phyloP scores from a whole-genome alignment of 1,140 invertebrate species.

The Drosophila persimilis region DNA sequence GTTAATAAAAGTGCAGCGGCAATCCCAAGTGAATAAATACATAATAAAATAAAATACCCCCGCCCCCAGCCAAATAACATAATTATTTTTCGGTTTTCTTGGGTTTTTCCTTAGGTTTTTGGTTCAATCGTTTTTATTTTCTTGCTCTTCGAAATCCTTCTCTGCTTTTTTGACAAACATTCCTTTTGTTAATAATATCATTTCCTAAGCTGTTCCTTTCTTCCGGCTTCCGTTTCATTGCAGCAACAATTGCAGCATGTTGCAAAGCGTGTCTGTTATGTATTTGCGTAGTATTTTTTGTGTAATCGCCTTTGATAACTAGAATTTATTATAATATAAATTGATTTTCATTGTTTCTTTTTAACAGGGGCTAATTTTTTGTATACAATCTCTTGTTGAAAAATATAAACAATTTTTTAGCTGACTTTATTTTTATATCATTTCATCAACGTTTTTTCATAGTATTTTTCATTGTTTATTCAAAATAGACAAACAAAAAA shows the following conservation, averaged over 20 bases:
- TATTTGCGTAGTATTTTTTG: background rate
- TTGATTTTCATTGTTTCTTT: slow-evolving; percentile 7
- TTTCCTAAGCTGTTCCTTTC: slow-evolving; percentile 35
- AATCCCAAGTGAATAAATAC: background rate
- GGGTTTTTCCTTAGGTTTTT: slow-evolving; percentile 20
- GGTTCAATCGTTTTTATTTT: slow-evolving; percentile 30
- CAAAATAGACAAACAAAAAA: slow-evolving; percentile 42
- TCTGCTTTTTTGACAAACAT: slow-evolving; percentile 31
- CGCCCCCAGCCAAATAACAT: background rate
- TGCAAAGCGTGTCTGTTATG: slow-evolving; percentile 15
- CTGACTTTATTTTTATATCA: slow-evolving; percentile 24
- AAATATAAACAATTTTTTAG: slow-evolving; percentile 66
- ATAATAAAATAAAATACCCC: background rate
- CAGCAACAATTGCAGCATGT: too few species aligned
- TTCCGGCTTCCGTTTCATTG: slow-evolving; percentile 22
- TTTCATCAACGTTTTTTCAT: slow-evolving; percentile 16
- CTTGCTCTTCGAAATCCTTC: too few species aligned
- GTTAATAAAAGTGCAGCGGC: background rate
- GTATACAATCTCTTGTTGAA: slow-evolving; percentile 61
- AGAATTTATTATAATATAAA: slow-evolving; percentile 17
- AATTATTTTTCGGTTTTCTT: slow-evolving; percentile 7
- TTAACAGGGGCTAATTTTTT: slow-evolving; percentile 46
- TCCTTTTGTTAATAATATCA: slow-evolving; percentile 24
- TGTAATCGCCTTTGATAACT: slow-evolving; percentile 38
- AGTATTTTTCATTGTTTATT: slow-evolving; percentile 25